phyloP scores from a whole-genome alignment of 2,113 vertebrate species.

The Phyllostomus hastatus region DNA sequence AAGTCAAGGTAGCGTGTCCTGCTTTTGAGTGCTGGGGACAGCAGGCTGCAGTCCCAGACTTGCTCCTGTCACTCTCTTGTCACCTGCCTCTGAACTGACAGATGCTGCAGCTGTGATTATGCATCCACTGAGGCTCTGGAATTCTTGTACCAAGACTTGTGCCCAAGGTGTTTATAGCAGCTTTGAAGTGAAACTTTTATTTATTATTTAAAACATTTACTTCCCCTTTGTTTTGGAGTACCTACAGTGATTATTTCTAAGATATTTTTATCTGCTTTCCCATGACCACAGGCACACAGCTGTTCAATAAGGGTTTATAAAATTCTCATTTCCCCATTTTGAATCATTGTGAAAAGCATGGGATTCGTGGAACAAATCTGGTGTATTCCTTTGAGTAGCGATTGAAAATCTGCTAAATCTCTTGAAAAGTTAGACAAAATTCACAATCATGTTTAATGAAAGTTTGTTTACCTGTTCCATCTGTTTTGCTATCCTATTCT shows the following conservation, averaged over 20 bases:
- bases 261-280: not conserved
- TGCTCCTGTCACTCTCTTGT: not conserved
- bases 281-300: not conserved
- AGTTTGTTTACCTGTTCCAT: not conserved
- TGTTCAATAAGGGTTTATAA: not conserved
- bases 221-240: not conserved
- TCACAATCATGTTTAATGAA: not conserved
- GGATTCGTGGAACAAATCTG: not conserved
- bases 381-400: not conserved
- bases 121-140: not conserved
- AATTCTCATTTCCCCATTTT: not conserved
- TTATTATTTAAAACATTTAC: not conserved
- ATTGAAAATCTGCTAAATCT: not conserved
- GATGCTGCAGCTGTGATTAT: not conserved
- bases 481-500: not conserved
- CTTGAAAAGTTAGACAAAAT: constrained; percentile 6
- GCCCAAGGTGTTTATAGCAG: not conserved
- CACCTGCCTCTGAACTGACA: not conserved
- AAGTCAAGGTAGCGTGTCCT: not conserved
- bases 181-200: constrained; percentile 8
- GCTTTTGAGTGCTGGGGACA: not conserved
- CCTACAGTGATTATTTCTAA: not conserved
- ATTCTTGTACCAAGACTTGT: not conserved
- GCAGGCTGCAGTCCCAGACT: not conserved
- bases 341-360: not conserved